A percentile compares a stretch with the other conserved stretches of the same genome.
Conservation (phyloP, 2,797 vertebrate species). For the Nyctibius grandis region DNA sequence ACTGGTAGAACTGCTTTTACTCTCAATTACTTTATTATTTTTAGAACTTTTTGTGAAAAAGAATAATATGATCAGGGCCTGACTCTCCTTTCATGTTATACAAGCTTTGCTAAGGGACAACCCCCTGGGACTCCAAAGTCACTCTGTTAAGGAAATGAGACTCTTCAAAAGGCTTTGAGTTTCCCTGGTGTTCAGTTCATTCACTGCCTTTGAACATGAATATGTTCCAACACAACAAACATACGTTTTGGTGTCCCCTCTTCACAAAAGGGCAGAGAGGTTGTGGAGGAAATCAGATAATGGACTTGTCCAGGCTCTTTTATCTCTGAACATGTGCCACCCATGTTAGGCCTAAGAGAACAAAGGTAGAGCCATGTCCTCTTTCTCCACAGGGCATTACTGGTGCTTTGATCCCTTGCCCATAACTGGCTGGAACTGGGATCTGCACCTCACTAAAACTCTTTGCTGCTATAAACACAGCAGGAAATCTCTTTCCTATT, state of each 20-base stretch:
- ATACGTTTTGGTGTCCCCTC: not conserved
- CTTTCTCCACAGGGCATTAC: not conserved
- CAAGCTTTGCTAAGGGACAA: not conserved
- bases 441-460: not conserved
- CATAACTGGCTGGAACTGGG: not conserved
- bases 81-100: not conserved
- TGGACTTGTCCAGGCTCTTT: not conserved
- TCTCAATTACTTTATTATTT: not conserved
- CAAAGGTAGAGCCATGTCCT: not conserved
- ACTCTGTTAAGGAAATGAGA: not conserved
- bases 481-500: not conserved
- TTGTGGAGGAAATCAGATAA: not conserved
- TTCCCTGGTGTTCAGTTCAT: not conserved
- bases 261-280: not conserved
- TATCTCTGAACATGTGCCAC: not conserved
- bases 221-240: not conserved
- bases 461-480: not conserved
- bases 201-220: fast-evolving
- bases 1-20: not conserved
- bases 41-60: not conserved
- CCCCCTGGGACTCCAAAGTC: not conserved
- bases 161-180: not conserved
- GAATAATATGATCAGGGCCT: not conserved
- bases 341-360: not conserved
- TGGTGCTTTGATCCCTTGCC: not conserved